Percentiles rank a stretch among this genome's conserved stretches.
These are phyloP conservation scores for Eucidaris tribuloides DNA, from an alignment of 35 echinoderm and acorn worm species.

Conservation along the genomic window DNA sequence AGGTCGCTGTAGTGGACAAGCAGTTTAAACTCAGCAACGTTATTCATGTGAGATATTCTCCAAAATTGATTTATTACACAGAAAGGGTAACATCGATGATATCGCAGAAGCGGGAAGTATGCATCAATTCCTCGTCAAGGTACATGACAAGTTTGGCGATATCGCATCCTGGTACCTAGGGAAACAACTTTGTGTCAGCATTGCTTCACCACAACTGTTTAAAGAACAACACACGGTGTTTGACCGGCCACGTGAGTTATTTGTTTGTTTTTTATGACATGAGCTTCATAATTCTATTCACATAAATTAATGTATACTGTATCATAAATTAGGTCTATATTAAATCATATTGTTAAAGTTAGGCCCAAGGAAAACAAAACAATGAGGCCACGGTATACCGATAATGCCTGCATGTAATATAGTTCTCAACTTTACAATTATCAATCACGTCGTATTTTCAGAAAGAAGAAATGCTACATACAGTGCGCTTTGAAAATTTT, in stretches of 20 bases:
- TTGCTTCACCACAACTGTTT: constrained; percentile 73
- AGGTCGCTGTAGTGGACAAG: not conserved
- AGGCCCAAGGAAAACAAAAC: too few relatives aligned
- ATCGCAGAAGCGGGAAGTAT: constrained; percentile 72
- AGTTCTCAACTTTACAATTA: too few relatives aligned
- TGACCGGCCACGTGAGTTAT: constrained; percentile 86
- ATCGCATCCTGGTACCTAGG: constrained; percentile 82
- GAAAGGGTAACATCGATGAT: constrained; percentile 47
- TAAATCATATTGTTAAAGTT: too few relatives aligned
- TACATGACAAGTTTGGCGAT: constrained; percentile 66
- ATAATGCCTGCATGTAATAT: too few relatives aligned
- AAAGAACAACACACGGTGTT: constrained; percentile 69
- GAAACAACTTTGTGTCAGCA: constrained; percentile 55
- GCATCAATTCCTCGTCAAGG: constrained; percentile 74
- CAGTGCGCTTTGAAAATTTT: too few relatives aligned
- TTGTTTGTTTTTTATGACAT: too few relatives aligned
- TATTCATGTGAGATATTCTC: not conserved
- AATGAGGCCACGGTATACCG: too few relatives aligned
- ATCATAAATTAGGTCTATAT: too few relatives aligned
- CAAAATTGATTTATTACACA: not conserved
- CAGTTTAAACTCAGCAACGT: not conserved
- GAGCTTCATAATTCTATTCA: too few relatives aligned
- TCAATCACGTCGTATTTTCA: too few relatives aligned
- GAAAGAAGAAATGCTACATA: too few relatives aligned
- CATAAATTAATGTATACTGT: too few relatives aligned